Evolutionary conservation across 37 sponge, comb jelly and placozoan genomes (phyloP).

Genomic region (Beroe forskalii): DNA sequence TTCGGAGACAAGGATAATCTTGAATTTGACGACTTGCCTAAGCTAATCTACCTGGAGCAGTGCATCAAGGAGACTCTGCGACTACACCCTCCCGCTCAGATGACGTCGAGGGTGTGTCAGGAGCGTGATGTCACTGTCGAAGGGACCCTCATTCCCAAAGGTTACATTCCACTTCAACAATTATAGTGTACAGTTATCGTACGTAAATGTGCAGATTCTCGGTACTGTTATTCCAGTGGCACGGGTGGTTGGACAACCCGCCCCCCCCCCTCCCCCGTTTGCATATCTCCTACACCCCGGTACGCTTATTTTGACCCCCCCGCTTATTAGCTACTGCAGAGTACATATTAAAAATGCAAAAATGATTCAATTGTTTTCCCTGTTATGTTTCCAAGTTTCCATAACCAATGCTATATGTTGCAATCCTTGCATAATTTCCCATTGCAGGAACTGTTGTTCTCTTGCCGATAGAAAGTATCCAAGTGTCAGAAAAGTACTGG

Average conservation of each 20-base stretch:
- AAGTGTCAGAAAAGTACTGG: neutral
- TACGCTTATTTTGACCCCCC: too few species aligned
- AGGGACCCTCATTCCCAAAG: neutral
- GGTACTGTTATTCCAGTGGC: too few species aligned
- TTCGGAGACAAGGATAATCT: neutral
- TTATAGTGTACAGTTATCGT: neutral
- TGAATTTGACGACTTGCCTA: neutral
- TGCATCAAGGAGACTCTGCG: conserved; percentile 23
- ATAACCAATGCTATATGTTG: neutral
- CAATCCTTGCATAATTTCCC: too few species aligned
- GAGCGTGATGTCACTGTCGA: neutral
- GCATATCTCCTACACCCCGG: too few species aligned
- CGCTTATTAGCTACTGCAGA: too few species aligned
- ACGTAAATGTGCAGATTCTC: neutral
- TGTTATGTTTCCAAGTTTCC: neutral
- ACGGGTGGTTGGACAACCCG: too few species aligned
- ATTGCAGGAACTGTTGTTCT: neutral
- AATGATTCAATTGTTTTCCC: too few species aligned
- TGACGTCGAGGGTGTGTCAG: neutral
- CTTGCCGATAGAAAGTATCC: neutral
- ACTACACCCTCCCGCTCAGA: neutral
- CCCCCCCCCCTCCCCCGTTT: too few species aligned
- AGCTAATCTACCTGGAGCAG: neutral
- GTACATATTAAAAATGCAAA: too few species aligned
- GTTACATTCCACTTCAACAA: neutral